Evolutionary conservation across 2,113 vertebrate genomes (phyloP).

Genomic region (Zootoca vivipara): DNA sequence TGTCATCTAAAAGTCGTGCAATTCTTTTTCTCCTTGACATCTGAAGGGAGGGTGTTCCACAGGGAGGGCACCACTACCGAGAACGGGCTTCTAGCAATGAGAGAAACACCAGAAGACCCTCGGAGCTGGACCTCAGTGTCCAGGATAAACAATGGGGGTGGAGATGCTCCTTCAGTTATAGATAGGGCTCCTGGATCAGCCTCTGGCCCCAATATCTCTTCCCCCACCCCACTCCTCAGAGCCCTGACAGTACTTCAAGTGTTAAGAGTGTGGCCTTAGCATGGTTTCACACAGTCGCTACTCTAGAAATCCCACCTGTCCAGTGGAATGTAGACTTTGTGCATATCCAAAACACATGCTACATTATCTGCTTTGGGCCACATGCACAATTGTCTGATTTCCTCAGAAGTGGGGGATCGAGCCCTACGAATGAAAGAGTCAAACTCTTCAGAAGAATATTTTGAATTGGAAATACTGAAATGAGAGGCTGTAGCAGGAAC

Average conservation of each 20-base stretch:
- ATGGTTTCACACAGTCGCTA: neutral
- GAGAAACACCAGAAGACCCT: no score
- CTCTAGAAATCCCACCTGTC: neutral
- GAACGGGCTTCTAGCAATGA: no score
- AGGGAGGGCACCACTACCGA: no score
- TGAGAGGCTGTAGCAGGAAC: neutral
- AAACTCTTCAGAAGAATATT: neutral
- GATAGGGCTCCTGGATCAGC: no score
- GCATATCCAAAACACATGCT: neutral
- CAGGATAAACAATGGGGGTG: no score
- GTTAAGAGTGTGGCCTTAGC: neutral
- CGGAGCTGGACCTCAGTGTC: no score
- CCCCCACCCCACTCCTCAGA: no score
- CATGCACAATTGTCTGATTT: neutral
- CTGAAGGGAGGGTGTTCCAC: no score
- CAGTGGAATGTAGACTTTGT: neutral
- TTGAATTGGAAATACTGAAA: neutral
- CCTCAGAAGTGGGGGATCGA: neutral
- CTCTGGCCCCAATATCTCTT: no score
- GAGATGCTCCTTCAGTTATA: no score
- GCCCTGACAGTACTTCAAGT: neutral
- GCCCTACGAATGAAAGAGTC: neutral
- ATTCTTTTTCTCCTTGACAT: no score
- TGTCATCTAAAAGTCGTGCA: no score
- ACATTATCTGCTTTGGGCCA: neutral